Base-by-base conservation (phyloP, 2,113 vertebrate genomes). In the Microtus oregoni region DNA sequence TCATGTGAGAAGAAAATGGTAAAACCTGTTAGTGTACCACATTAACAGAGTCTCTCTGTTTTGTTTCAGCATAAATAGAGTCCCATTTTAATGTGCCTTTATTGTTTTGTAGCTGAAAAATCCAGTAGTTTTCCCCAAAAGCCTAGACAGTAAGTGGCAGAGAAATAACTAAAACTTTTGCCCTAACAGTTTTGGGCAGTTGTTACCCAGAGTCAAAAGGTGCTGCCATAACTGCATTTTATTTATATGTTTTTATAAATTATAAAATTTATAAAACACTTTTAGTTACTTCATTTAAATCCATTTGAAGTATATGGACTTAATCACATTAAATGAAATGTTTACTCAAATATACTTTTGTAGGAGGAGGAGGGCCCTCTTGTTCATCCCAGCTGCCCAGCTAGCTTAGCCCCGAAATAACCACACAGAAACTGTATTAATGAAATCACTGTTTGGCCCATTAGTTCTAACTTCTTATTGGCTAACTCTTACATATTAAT, bases 41-140 rank as follows among this genome's bases (percentile, higher is more conserved):
- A 89, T 78, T 50, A 55, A 83, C 63, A 79, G 70, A 95, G 35
- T 92, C 11, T 13, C 82, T 95, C 2, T 28, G 24, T 70, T 1
- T 91, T 26, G 73, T 73, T 94, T 91, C 67, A 94, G 91, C 19
- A 32, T 68, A 86, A 97, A 65, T 87, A 70, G 19, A 47, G 24
- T 83, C 47, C 73, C 7, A 9, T 70, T 92, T 19, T 93, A 28
- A 28, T 6, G 11, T 94, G n/a, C 68, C 28, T 44, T 95, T 83
- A 61, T 96, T 17, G 92, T 96, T 96, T 95, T 91, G 73, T 5
- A 88, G n/a, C 47, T 67, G 4, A 94, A 83, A 22, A 65, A 61
- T 73, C 10, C 35, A 20, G 26, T 89, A n/a, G 67, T 26, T 93
- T 95, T 77, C 47, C 26, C 22, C 73, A 89, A 77, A 41, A 83